Conservation (phyloP, 2,797 vertebrate species). For the Sciurus vulgaris region DNA sequence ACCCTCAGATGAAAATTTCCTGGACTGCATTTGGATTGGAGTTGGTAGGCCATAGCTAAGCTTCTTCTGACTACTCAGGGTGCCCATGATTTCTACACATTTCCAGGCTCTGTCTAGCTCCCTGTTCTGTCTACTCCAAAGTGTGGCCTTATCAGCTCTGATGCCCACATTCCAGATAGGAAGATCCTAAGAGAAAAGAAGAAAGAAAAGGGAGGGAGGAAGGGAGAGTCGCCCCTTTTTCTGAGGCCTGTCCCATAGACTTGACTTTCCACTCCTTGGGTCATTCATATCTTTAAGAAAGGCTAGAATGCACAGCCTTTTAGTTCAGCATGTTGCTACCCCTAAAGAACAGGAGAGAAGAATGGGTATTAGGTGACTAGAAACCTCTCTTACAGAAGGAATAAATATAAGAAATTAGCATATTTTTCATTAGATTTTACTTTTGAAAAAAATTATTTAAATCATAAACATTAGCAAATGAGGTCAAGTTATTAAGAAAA, state of each 20-base stretch:
- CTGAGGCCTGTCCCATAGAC: neutral
- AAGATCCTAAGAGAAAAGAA: neutral
- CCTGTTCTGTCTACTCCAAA: neutral
- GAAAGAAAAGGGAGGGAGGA: neutral
- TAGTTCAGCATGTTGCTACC: neutral
- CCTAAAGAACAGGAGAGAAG: neutral
- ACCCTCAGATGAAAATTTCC: neutral
- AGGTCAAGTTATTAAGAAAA: conserved; percentile 68
- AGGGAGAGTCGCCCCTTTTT: neutral
- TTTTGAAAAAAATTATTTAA: neutral
- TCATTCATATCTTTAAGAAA: neutral
- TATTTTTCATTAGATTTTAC: conserved; percentile 62
- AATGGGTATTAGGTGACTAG: neutral
- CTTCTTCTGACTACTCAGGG: neutral
- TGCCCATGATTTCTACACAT: neutral
- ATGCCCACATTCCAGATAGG: neutral
- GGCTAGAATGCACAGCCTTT: neutral
- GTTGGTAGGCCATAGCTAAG: neutral
- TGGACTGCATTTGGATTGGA: neutral
- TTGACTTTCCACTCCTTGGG: neutral
- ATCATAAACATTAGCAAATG: conserved; percentile 61
- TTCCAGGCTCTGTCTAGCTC: neutral
- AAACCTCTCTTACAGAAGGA: neutral
- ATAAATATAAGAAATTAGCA: conserved; percentile 44
- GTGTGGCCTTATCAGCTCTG: neutral